A percentile compares a stretch with the other conserved stretches of the same genome.
Evolutionary conservation across 2,888 invertebrate genomes (phyloP).

Genomic region (Athalia cordata): DNA sequence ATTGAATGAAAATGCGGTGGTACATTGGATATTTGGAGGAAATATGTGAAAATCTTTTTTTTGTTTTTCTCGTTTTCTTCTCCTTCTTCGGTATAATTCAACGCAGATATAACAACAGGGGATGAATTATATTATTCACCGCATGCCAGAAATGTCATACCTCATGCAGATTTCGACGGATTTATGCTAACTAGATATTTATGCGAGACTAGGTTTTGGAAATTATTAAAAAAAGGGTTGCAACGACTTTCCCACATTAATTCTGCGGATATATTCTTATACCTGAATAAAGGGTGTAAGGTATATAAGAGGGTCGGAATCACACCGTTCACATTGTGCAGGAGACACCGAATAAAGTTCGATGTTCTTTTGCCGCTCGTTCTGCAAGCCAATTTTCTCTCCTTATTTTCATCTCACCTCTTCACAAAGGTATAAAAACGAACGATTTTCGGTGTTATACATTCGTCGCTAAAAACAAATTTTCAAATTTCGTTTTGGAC

Average conservation of each 20-base stretch:
- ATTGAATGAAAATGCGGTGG: too few species aligned
- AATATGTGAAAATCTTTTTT: too few species aligned
- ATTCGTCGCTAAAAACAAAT: too few species aligned
- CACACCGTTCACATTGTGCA: not conserved
- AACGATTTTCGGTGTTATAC: not conserved
- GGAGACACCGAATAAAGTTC: not conserved
- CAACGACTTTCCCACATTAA: conserved; percentile 37
- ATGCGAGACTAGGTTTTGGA: not conserved
- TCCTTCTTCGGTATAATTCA: too few species aligned
- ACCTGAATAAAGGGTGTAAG: conserved; percentile 19
- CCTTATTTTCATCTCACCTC: not conserved
- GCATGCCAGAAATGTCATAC: too few species aligned
- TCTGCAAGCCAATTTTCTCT: not conserved
- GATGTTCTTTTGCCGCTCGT: not conserved
- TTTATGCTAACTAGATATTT: conserved; percentile 12
- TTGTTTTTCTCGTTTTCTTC: too few species aligned
- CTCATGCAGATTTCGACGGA: not conserved
- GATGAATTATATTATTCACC: too few species aligned
- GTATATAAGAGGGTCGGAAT: not conserved
- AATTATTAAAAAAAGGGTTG: conserved; percentile 3
- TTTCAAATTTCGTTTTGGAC: too few species aligned
- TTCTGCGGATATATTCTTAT: conserved; percentile 31
- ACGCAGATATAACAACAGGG: too few species aligned
- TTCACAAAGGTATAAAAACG: not conserved
- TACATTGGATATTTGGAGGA: too few species aligned